These are phyloP conservation scores for Torymus auratus DNA, from an alignment of 2,888 invertebrate species.

Conservation along the genomic window DNA sequence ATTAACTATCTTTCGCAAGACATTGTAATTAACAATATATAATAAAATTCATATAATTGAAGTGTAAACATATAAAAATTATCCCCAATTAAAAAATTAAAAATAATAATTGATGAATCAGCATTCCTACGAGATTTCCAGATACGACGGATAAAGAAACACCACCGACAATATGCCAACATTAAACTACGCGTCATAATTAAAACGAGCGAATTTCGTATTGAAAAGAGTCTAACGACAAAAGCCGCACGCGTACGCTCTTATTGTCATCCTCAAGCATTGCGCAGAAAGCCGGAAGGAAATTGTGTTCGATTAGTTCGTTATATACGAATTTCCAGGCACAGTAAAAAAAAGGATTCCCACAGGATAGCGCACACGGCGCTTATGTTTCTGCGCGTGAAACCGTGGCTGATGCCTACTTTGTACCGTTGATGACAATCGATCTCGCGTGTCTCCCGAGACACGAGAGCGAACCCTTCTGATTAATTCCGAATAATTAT, in stretches of 20 bases:
- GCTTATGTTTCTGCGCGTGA: constrained; percentile 40
- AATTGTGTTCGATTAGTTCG: constrained; percentile 47
- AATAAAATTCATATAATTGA: too few relatives aligned
- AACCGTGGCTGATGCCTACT: constrained; percentile 6
- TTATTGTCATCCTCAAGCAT: not conserved
- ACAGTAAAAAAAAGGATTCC: constrained; percentile 5
- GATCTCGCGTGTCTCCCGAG: not conserved
- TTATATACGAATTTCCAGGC: constrained; percentile 19
- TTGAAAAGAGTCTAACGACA: not conserved
- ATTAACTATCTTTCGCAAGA: too few relatives aligned
- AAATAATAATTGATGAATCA: too few relatives aligned
- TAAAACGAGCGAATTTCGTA: not conserved
- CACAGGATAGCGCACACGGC: not conserved
- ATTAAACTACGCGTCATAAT: constrained; percentile 5
- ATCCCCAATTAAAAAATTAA: too few relatives aligned
- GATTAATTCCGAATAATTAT: constrained; percentile 47
- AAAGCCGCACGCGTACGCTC: not conserved
- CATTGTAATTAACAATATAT: too few relatives aligned
- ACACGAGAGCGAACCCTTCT: not conserved
- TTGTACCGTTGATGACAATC: constrained; percentile 26
- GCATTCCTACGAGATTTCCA: too few relatives aligned
- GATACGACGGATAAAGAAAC: not conserved
- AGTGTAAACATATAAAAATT: too few relatives aligned
- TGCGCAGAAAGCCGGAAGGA: not conserved
- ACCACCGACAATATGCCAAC: constrained; percentile 10